Evolutionary conservation across 2,888 invertebrate species (phyloP).

Genomic region (Hoplodrina blanda): DNA sequence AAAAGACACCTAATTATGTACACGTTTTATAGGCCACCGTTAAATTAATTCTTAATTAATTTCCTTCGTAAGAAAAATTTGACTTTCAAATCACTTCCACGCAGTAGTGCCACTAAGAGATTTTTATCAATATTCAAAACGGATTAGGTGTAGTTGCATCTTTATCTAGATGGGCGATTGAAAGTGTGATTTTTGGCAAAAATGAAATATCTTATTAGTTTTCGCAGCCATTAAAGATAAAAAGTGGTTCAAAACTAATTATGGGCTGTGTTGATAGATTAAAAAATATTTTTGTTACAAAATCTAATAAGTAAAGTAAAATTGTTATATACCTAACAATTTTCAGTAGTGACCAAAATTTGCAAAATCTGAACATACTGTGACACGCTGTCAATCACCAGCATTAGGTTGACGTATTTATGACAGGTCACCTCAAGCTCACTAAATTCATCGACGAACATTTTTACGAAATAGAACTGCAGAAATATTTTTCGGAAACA

Average conservation of each 20-base stretch:
- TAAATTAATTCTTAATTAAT: constrained; percentile 54
- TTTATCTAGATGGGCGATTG: constrained; percentile 1
- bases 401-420: no score
- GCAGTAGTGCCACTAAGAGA: constrained; percentile 23
- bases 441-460: no score
- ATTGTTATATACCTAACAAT: not conserved
- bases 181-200: not conserved
- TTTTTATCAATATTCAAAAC: constrained; percentile 43
- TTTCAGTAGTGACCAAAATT: not conserved
- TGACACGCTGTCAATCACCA: no score
- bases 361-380: not conserved
- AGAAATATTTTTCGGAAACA: not conserved
- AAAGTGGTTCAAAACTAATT: no score
- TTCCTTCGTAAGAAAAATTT: constrained; percentile 45
- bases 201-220: not conserved
- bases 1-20: constrained; percentile 36
- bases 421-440: no score
- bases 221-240: no score
- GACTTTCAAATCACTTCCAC: constrained; percentile 52
- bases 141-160: not conserved
- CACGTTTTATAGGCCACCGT: constrained; percentile 34
- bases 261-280: not conserved
- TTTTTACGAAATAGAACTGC: not conserved
- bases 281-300: not conserved
- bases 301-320: not conserved